Conservation (phyloP, 2,888 invertebrate genomes). For the Lasius fuliginosus region DNA sequence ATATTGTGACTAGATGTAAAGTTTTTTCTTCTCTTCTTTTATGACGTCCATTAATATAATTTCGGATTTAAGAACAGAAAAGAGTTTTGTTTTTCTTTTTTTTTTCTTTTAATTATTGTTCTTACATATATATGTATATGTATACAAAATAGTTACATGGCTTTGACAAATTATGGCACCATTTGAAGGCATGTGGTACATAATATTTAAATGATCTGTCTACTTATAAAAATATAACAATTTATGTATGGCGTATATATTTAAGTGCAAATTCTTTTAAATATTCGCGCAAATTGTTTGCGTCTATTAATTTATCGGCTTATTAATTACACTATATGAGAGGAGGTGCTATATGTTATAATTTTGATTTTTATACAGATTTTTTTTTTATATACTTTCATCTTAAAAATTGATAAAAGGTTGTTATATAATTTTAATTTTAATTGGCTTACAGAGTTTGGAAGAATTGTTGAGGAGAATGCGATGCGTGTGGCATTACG, state of each 20-base stretch:
- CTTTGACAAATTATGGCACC: constrained; percentile 39
- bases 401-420: constrained; percentile 20
- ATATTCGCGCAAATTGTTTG: constrained; percentile 5
- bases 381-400: constrained; percentile 15
- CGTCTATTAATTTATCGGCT: constrained; percentile 19
- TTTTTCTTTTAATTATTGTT: constrained; percentile 30
- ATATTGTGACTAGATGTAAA: constrained; percentile 41
- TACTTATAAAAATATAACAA: constrained; percentile 55
- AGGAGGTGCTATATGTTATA: constrained; percentile 19
- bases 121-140: constrained; percentile 16
- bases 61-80: constrained; percentile 11
- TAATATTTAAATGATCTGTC: constrained; percentile 49
- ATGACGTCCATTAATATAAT: constrained; percentile 42
- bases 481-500: constrained; percentile 58
- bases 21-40: constrained; percentile 17
- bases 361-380: constrained; percentile 27
- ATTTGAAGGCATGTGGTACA: constrained; percentile 48
- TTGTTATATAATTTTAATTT: constrained; percentile 36
- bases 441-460: not conserved
- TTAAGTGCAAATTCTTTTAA: constrained; percentile 19
- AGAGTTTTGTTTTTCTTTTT: constrained; percentile 17
- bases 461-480: constrained; percentile 35
- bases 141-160: constrained; percentile 29
- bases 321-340: constrained; percentile 6
- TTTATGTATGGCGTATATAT: constrained; percentile 15